These are phyloP conservation scores for Danio choprae DNA, from an alignment of 2,797 vertebrate species.

Conservation along the genomic window DNA sequence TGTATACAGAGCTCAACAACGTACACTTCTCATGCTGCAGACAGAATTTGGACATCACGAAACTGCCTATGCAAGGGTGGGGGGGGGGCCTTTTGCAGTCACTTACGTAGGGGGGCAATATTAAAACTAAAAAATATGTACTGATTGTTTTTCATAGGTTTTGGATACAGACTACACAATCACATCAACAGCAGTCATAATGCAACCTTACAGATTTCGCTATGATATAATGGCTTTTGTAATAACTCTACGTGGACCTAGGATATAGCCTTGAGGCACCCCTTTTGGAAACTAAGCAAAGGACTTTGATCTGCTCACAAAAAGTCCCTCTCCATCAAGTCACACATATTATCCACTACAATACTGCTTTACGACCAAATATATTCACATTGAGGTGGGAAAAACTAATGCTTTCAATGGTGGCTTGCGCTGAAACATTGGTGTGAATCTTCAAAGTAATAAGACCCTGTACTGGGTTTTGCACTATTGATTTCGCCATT, in stretches of 20 bases:
- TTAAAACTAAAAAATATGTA: slow-evolving; percentile 62
- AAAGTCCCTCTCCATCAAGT: slow-evolving; percentile 63
- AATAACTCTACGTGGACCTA: slow-evolving; percentile 28
- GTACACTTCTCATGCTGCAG: slow-evolving; percentile 72
- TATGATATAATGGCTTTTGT: slow-evolving; percentile 55
- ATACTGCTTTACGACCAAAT: slow-evolving; percentile 78
- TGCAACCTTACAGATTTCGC: slow-evolving; percentile 57
- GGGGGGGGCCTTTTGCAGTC: slow-evolving; percentile 53
- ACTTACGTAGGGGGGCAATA: slow-evolving; percentile 58
- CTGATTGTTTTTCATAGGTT: slow-evolving; percentile 60
- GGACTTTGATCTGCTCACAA: slow-evolving; percentile 39
- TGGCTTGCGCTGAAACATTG: slow-evolving; percentile 67
- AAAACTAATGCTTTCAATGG: slow-evolving; percentile 68
- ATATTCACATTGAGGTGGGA: slow-evolving; percentile 81
- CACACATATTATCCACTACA: slow-evolving; percentile 73
- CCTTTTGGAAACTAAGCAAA: slow-evolving; percentile 59
- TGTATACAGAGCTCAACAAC: slow-evolving; percentile 63
- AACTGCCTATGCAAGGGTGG: slow-evolving; percentile 22
- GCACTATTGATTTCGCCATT: slow-evolving; percentile 64
- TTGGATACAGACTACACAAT: slow-evolving; percentile 55
- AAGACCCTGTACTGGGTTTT: slow-evolving; percentile 49
- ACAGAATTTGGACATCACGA: slow-evolving; percentile 45
- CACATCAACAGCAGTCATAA: slow-evolving; percentile 55
- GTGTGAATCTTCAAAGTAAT: slow-evolving; percentile 64
- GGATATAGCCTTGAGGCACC: slow-evolving; percentile 36